A percentile compares a stretch with the other conserved stretches of the same genome.
Conservation (phyloP, 2,888 invertebrate genomes). For the Macrophya alboannulata region DNA sequence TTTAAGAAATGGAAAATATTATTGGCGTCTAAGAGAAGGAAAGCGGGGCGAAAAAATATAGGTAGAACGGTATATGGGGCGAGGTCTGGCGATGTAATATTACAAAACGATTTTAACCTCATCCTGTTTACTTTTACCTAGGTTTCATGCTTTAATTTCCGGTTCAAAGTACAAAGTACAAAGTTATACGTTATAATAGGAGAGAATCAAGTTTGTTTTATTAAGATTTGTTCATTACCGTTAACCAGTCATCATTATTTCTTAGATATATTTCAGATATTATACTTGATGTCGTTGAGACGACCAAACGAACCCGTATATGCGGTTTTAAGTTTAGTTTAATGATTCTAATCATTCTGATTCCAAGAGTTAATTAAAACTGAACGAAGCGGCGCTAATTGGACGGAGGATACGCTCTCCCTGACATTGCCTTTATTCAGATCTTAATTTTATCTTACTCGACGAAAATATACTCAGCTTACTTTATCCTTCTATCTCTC, state of each 20-base stretch:
- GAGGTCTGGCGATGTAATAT: not conserved
- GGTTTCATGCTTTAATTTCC: not conserved
- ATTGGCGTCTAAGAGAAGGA: not conserved
- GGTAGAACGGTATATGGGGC: not conserved
- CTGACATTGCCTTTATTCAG: slow-evolving; percentile 40
- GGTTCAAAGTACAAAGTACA: not conserved
- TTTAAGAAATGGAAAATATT: slow-evolving; percentile 35
- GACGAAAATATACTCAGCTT: slow-evolving; percentile 34
- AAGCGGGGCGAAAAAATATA: too few species aligned
- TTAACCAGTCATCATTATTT: not conserved
- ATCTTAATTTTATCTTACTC: slow-evolving; percentile 43
- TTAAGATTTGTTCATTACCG: not conserved
- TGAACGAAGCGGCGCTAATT: slow-evolving; percentile 32
- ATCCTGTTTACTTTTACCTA: not conserved
- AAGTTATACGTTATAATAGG: not conserved
- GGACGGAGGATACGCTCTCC: slow-evolving; percentile 16
- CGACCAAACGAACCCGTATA: not conserved
- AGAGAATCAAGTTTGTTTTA: not conserved
- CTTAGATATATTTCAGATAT: not conserved
- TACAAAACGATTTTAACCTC: not conserved
- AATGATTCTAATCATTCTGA: slow-evolving; percentile 33
- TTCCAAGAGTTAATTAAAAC: slow-evolving; percentile 34
- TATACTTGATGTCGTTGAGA: not conserved
- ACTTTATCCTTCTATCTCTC: not conserved
- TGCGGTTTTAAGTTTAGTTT: slow-evolving; percentile 17